Base-by-base conservation (phyloP, 2,888 invertebrate genomes). In the Romanomermis culicivorax region DNA sequence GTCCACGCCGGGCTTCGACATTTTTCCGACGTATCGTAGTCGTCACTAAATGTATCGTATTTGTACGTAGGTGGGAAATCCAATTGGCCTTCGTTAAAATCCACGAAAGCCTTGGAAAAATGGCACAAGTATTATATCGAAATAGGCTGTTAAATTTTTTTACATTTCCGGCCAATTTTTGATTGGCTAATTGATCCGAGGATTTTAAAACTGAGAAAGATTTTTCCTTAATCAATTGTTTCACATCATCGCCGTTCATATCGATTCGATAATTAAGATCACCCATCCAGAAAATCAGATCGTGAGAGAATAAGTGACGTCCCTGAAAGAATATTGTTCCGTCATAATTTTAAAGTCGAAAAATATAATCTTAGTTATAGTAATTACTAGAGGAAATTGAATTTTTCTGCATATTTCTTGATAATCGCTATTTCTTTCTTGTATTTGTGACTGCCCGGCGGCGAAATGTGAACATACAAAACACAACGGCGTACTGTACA, bases 391-490 rank as follows among this genome's bases (percentile, higher is more conserved):
- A 1, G 65, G 64, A 60, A 75, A 75, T 7, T 66, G 62, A 54
- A 75, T 66, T 75, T 88, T 91, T 62, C 85, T 77, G 0, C 85
- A 84, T 56, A 97, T 93, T 74, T 95, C 93, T 26, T 83, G 80
- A 69, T 86, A 99, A 72, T 97, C 95, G 4, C 85, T 86, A 73
- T 97, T 97, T 56, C 97, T 77, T 68, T 97, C 95, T 57, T 77
- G 77, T 17, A 88, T 82, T 74, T 97, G 91, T 1, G 86, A 85
- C 69, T 97, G 97, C 0, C 97, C 97, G 52, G 97, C 97, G 57
- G 97, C 93, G 73, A 99, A 91, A 74, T 97, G 97, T 30, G 93
- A 88, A 71, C 95, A 95, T 3, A 97, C 85, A 73, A 99, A 99
- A 69, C 91, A 93, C 62, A 99, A 73, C 0, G 93, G 91, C 1